Percentiles rank a stretch among this genome's conserved stretches.
phyloP scores from a whole-genome alignment of 2,797 vertebrate genomes.

The Intellagama lesueurii region DNA sequence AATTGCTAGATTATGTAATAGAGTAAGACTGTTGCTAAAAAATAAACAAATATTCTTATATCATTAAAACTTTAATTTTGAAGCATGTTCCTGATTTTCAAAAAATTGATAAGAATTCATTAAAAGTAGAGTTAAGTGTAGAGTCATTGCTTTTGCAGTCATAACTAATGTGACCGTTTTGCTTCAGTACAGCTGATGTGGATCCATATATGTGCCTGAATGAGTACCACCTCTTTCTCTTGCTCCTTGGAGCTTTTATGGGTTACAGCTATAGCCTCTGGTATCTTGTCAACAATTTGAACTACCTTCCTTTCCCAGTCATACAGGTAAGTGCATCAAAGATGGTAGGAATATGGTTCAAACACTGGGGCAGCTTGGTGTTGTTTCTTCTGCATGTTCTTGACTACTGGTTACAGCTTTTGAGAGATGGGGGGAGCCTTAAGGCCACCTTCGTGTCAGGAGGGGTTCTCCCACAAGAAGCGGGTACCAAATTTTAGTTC shows the following conservation, averaged over 20 bases:
- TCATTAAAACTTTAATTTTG: background rate
- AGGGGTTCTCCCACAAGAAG: background rate
- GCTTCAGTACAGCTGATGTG: conserved; percentile 53
- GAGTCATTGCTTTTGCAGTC: background rate
- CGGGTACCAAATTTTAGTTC: background rate
- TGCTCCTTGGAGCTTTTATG: conserved; percentile 91
- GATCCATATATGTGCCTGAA: conserved; percentile 84
- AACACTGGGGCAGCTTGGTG: background rate
- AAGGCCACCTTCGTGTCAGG: background rate
- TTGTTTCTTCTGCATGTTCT: background rate
- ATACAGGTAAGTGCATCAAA: conserved; percentile 85
- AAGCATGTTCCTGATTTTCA: background rate
- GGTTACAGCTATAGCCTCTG: conserved; percentile 91
- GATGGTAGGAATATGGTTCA: background rate
- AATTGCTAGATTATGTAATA: background rate
- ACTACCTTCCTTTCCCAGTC: conserved; percentile 91
- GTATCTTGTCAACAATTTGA: conserved; percentile 92
- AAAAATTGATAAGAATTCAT: background rate
- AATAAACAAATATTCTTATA: background rate
- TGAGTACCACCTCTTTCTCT: conserved; percentile 89
- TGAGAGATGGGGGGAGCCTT: background rate
- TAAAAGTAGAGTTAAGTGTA: background rate
- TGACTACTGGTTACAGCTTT: background rate
- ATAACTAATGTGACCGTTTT: conserved; percentile 33
- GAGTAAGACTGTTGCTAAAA: too few species aligned